Percentiles rank a stretch among this genome's conserved stretches.
phyloP scores from a whole-genome alignment of 2,888 invertebrate genomes.

The Allacma fusca region DNA sequence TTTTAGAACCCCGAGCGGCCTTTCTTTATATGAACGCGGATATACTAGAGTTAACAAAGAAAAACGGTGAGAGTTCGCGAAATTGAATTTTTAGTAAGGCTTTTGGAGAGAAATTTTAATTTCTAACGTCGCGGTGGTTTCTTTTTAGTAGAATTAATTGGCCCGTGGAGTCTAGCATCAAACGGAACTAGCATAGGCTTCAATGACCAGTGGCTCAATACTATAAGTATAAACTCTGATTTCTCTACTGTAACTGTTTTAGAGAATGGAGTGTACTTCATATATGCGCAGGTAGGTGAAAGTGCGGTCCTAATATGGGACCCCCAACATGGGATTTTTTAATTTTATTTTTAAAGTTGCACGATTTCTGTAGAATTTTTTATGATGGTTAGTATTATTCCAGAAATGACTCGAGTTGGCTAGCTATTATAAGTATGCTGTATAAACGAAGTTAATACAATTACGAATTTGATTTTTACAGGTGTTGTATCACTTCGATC shows the following conservation, averaged over 20 bases:
- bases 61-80: no score
- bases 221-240: constrained; percentile 48
- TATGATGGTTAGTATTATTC: no score
- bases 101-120: not conserved
- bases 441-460: not conserved
- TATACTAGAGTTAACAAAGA: no score
- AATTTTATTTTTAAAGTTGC: no score
- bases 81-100: no score
- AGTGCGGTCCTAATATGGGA: no score
- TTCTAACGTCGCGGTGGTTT: not conserved
- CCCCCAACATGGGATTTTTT: no score
- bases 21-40: not conserved
- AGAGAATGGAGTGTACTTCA: constrained; percentile 54
- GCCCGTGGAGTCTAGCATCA: constrained; percentile 55
- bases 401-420: no score
- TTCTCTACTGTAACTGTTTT: constrained; percentile 53
- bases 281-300: constrained; percentile 55
- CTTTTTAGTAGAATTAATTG: constrained; percentile 48
- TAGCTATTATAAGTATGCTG: no score
- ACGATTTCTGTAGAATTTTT: no score
- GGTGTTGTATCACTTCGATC: constrained; percentile 52
- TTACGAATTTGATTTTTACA: constrained; percentile 26
- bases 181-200: constrained; percentile 52
- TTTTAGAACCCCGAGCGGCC: constrained; percentile 2
- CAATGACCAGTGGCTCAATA: constrained; percentile 54